A percentile compares a stretch with the other conserved stretches of the same genome.
phyloP scores from a whole-genome alignment of 2,888 invertebrate species.

The Hyposoter didymator region DNA sequence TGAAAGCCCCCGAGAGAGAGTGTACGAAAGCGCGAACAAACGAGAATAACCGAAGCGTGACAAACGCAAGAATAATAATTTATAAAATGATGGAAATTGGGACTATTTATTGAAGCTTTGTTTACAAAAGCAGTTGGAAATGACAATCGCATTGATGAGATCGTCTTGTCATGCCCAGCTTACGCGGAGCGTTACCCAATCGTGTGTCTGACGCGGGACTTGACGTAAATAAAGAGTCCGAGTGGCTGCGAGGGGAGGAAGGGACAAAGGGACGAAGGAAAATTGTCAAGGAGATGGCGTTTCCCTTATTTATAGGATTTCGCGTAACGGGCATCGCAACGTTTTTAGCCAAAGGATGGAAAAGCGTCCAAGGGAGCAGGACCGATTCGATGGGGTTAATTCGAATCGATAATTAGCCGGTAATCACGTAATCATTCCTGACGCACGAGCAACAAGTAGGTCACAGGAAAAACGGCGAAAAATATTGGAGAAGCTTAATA shows the following conservation, averaged over 20 bases:
- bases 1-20: neutral
- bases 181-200: neutral
- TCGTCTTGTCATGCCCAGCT: neutral
- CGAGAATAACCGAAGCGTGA: neutral
- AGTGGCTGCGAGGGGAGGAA: neutral
- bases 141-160: conserved; percentile 6
- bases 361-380: neutral
- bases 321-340: too few relatives aligned
- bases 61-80: neutral
- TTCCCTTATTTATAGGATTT: neutral
- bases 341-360: neutral
- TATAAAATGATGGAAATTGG: neutral
- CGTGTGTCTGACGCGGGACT: conserved; percentile 4
- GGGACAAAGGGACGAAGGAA: too few relatives aligned
- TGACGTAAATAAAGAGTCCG: neutral
- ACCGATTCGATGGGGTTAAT: neutral
- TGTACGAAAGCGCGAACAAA: neutral
- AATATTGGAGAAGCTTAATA: neutral
- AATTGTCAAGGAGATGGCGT: neutral
- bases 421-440: neutral
- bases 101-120: neutral
- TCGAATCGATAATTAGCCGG: neutral
- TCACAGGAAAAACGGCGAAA: neutral
- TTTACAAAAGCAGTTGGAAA: neutral
- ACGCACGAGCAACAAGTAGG: neutral